Base-by-base conservation (phyloP, 2,797 vertebrate genomes). In the Notolepis coatsorum region DNA sequence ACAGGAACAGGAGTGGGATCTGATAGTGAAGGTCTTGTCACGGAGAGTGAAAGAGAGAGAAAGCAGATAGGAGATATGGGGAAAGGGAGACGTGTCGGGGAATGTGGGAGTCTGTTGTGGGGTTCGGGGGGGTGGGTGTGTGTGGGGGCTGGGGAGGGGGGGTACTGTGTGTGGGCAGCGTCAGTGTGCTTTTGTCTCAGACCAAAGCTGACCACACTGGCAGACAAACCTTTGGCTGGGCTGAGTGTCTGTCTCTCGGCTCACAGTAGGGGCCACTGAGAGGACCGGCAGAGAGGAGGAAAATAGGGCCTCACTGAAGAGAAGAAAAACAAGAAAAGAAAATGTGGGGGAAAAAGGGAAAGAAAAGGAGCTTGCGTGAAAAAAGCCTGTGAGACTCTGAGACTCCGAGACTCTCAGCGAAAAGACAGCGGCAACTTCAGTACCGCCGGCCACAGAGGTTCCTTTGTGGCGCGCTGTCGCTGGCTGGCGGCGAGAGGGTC, bases 231-330 rank as follows among this genome's bases (percentile, higher is more conserved):
- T 89, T 89, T 88, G 84, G 87, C 84, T 88, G 84, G 84, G 82
- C 70, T 80, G 84, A 90, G 87, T 88, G 79, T 87, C 83, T 86
- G 85, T 89, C 89, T 91, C 89, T 87, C 81, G 84, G 84, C 85
- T 91, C 87, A 88, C 88, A 88, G 91, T 91, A 84, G 89, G 89
- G 90, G 89, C 88, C 88, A 88, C 83, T 86, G 79, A 86, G 84
- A 89, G 89, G 87, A 91, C 88, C 87, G 83, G 87, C 82, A 78
- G 82, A 78, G 82, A 86, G 79, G 63, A 87, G 79, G 81, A 81
- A 81, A 84, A 86, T 81, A 84, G 85, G 89, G 84, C 85, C 87
- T 81, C 86, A 76, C 15, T 71, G 61, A 71, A 65, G 49, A 69
- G 62, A 63, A 30, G 53, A 62, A 33, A 66, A 84, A 91, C 72